Conservation (phyloP, 2,113 vertebrate genomes). For the Melanotaenia duboulayi region DNA sequence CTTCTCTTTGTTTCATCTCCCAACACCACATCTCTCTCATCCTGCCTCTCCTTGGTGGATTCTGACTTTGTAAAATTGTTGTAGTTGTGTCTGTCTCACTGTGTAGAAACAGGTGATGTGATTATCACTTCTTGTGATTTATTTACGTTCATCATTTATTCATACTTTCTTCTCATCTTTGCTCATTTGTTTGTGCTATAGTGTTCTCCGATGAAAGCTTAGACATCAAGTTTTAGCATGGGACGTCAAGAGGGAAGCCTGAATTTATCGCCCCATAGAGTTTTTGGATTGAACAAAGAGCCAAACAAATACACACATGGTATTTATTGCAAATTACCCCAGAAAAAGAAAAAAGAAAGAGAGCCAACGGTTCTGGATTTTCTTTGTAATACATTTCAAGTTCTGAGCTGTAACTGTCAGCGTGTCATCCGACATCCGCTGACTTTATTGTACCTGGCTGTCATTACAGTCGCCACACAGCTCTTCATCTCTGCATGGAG, state of each 20-base stretch:
- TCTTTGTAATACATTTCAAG: slow-evolving; percentile 58
- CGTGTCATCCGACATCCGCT: slow-evolving; percentile 31
- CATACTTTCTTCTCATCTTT: slow-evolving; percentile 58
- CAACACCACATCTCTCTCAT: not conserved
- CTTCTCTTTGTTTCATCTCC: not conserved
- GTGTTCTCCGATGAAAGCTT: slow-evolving; percentile 58
- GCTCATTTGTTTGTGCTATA: slow-evolving; percentile 59
- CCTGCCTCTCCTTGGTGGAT: not conserved
- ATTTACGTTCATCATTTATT: slow-evolving; percentile 78
- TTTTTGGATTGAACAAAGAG: slow-evolving; percentile 53
- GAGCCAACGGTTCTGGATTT: slow-evolving; percentile 25
- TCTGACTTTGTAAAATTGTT: slow-evolving; percentile 37
- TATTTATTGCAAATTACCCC: slow-evolving; percentile 42
- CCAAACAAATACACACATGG: slow-evolving; percentile 52
- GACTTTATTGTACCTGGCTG: slow-evolving; percentile 63
- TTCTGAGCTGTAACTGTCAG: slow-evolving; percentile 54
- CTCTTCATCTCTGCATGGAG: slow-evolving; percentile 66
- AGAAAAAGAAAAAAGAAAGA: slow-evolving; percentile 26
- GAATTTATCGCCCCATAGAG: slow-evolving; percentile 36
- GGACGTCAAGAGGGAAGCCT: slow-evolving; percentile 41
- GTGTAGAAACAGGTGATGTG: slow-evolving; percentile 69
- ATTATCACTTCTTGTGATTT: slow-evolving; percentile 67
- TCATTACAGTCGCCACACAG: slow-evolving; percentile 69
- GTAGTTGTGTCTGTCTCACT: slow-evolving; percentile 58
- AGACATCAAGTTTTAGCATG: slow-evolving; percentile 53